Evolutionary conservation across 2,113 vertebrate species (phyloP).

Genomic region (Mirounga angustirostris): DNA sequence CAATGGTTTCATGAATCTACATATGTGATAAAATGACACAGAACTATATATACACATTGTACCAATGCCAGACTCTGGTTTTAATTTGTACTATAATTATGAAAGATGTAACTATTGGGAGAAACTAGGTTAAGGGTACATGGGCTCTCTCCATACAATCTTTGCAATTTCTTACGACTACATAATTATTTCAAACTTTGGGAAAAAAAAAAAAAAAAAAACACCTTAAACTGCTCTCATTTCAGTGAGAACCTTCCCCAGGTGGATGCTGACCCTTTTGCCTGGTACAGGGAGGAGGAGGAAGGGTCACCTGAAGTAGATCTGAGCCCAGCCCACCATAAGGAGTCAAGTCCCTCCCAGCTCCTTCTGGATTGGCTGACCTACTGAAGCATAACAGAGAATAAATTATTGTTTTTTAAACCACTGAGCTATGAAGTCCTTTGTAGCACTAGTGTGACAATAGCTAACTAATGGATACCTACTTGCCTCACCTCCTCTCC

Average conservation of each 20-base stretch:
- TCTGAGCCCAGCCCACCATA: neutral
- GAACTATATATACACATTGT: neutral
- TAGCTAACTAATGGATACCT: neutral
- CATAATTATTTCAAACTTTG: neutral
- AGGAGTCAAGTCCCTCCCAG: neutral
- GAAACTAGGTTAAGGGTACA: neutral
- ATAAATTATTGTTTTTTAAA: neutral
- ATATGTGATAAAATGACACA: neutral
- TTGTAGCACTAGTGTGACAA: neutral
- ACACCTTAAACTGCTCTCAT: neutral
- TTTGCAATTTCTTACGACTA: neutral
- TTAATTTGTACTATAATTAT: neutral
- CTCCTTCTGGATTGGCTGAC: neutral
- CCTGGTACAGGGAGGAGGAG: fast-evolving
- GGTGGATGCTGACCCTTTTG: neutral
- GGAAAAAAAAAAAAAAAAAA: neutral
- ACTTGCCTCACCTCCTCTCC: neutral
- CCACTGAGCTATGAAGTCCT: neutral
- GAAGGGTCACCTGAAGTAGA: neutral
- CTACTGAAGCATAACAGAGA: neutral
- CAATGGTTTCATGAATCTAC: neutral
- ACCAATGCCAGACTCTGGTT: neutral
- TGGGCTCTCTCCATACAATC: neutral
- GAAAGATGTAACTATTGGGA: neutral
- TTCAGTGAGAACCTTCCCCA: neutral